Conservation (phyloP, 1,140 invertebrate species). For the Scaptomyza pallida region DNA sequence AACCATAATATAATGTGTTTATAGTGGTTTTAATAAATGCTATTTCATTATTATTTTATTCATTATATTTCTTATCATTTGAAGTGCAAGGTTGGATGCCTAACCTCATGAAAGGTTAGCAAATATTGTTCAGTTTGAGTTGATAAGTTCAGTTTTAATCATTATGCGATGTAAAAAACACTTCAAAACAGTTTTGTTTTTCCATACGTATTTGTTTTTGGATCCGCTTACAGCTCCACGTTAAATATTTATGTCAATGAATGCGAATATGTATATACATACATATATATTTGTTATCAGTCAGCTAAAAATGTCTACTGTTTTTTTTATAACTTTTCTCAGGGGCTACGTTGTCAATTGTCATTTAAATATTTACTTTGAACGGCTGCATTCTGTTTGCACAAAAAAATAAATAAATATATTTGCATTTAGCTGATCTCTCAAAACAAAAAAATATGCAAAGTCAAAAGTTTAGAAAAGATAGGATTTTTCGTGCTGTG, state of each 20-base stretch:
- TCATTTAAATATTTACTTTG: constrained; percentile 30
- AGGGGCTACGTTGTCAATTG: constrained; percentile 17
- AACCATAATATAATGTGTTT: background rate
- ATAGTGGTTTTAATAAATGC: background rate
- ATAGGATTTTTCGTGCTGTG: background rate
- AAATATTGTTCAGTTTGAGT: background rate
- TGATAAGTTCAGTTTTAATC: background rate
- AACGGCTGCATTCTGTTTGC: constrained; percentile 26
- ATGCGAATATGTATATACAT: no score
- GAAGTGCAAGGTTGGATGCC: background rate
- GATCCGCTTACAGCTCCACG: background rate
- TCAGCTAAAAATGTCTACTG: background rate
- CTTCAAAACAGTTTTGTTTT: background rate
- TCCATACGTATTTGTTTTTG: background rate
- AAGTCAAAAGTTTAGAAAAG: constrained; percentile 14
- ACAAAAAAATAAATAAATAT: constrained; percentile 15
- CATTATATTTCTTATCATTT: constrained; percentile 5
- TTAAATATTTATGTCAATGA: background rate
- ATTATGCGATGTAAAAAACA: background rate
- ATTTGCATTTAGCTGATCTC: constrained; percentile 34
- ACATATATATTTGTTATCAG: background rate
- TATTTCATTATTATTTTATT: background rate
- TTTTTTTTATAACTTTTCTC: no score
- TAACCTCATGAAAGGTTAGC: constrained; percentile 10
- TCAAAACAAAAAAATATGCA: constrained; percentile 11